These are phyloP conservation scores for Petrocephalus zakoni DNA, from an alignment of 2,113 vertebrate species.

Conservation along the genomic window DNA sequence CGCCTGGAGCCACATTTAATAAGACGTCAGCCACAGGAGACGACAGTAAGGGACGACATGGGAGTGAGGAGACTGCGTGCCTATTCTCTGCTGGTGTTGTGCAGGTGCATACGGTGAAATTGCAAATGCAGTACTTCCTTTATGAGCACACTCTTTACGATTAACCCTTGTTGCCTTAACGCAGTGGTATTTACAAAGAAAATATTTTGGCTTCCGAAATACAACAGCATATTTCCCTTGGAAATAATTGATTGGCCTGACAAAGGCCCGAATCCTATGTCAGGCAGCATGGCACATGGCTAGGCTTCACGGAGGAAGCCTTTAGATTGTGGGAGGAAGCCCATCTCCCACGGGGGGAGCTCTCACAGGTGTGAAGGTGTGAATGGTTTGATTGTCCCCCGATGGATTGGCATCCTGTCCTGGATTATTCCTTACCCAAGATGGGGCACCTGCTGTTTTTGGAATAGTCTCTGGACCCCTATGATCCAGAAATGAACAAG, in stretches of 20 bases:
- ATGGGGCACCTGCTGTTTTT: background rate
- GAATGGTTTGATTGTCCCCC: background rate
- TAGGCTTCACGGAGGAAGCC: too few relatives aligned
- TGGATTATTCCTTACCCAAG: background rate
- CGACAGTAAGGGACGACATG: constrained; percentile 15
- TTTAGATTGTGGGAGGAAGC: too few relatives aligned
- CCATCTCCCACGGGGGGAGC: too few relatives aligned
- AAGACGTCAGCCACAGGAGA: constrained; percentile 24
- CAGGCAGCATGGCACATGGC: too few relatives aligned
- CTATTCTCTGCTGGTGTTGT: too few relatives aligned
- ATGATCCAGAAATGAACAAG: background rate
- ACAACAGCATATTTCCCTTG: background rate
- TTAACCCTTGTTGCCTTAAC: background rate
- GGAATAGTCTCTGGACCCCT: background rate
- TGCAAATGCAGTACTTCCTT: background rate
- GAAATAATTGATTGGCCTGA: too few relatives aligned
- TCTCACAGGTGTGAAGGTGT: too few relatives aligned
- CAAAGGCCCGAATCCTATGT: too few relatives aligned
- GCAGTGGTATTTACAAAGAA: background rate
- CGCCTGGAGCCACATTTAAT: constrained; percentile 29
- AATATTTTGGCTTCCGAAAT: background rate
- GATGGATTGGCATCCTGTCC: background rate
- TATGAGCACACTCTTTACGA: background rate
- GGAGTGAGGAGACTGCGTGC: background rate
- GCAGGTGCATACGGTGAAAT: background rate